Evolutionary conservation across 2,113 vertebrate genomes (phyloP).

Genomic region (Pionites leucogaster): DNA sequence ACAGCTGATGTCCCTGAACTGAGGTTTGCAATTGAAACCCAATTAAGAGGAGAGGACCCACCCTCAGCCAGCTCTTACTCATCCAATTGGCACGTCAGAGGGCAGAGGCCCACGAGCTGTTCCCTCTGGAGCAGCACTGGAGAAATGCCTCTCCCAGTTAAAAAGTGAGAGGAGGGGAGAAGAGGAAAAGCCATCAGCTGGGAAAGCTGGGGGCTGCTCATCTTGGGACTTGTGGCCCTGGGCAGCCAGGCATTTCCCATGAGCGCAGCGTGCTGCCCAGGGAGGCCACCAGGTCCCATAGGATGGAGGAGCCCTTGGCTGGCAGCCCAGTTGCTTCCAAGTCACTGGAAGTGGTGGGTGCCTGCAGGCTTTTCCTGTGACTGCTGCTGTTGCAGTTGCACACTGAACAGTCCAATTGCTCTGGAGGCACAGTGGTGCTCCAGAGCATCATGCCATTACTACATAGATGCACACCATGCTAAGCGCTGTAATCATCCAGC

Average conservation of each 20-base stretch:
- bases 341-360: not conserved
- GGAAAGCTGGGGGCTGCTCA: not conserved
- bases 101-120: not conserved
- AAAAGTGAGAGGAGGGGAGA: fast-evolving
- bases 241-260: not conserved
- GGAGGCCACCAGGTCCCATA: not conserved
- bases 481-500: not conserved
- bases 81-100: not conserved
- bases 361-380: not conserved
- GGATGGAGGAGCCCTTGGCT: not conserved
- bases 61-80: not conserved
- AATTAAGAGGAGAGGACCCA: not conserved
- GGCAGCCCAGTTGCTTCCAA: not conserved
- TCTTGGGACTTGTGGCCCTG: fast-evolving
- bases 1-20: not conserved
- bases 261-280: not conserved
- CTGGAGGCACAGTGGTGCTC: not conserved
- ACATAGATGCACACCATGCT: fast-evolving
- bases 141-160: not conserved
- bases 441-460: not conserved
- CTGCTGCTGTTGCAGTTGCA: not conserved
- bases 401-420: fast-evolving
- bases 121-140: not conserved
- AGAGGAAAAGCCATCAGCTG: not conserved
- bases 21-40: not conserved